Evolutionary conservation across 2,113 vertebrate species (phyloP).

Genomic region (Mus spicilegus): DNA sequence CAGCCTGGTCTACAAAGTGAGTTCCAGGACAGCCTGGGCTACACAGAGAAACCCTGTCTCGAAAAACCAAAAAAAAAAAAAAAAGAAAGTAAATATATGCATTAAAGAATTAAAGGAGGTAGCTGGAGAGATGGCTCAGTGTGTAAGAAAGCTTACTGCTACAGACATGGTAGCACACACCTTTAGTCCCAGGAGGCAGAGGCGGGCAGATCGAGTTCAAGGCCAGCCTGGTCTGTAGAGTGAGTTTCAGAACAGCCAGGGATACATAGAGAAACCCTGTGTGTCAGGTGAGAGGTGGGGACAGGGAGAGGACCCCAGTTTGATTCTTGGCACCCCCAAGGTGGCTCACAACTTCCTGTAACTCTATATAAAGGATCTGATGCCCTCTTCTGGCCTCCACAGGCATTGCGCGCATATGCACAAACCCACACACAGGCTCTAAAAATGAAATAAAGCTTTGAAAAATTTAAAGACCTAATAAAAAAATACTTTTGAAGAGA

Average conservation of each 20-base stretch:
- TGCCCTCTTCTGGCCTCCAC: not conserved
- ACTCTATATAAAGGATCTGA: too few relatives aligned
- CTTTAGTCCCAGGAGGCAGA: not conserved
- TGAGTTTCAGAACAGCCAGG: not conserved
- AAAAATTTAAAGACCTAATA: not conserved
- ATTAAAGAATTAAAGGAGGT: too few relatives aligned
- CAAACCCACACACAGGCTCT: not conserved
- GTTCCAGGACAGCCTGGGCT: too few relatives aligned
- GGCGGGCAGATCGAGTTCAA: not conserved
- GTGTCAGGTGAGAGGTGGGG: not conserved
- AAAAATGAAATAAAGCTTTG: not conserved
- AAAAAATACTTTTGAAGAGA: not conserved
- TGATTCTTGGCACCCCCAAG: not conserved
- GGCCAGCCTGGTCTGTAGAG: not conserved
- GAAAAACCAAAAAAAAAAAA: too few relatives aligned
- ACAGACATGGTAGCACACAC: accelerated
- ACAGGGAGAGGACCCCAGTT: not conserved
- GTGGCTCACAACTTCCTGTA: not conserved
- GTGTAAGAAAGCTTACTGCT: too few relatives aligned
- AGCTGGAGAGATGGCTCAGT: too few relatives aligned
- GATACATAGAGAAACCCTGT: not conserved
- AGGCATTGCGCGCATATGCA: not conserved
- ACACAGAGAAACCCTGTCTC: too few relatives aligned
- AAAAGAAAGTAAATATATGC: too few relatives aligned
- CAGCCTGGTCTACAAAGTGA: too few relatives aligned